Base-by-base conservation (phyloP, 1,140 invertebrate species). In the Pectinophora gossypiella region DNA sequence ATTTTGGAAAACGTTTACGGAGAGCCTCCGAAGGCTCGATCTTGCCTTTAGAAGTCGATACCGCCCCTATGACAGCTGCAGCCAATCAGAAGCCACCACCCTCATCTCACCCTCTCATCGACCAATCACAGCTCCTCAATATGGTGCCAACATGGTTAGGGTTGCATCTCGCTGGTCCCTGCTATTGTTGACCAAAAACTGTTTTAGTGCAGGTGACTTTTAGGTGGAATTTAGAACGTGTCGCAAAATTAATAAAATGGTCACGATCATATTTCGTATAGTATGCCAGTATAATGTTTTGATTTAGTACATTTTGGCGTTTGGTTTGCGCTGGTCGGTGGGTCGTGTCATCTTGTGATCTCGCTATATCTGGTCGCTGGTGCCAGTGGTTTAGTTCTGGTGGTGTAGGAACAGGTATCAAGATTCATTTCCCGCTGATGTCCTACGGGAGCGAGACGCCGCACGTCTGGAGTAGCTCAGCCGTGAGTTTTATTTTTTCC, bases 391-490 rank as follows among this genome's bases (percentile, higher is more conserved):
- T n/a, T 19, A 32, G 42, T 55, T 48, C 19, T 47, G 27, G 5
- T 12, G 27, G 75, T 70, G 77, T 69, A 57, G 66, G 59, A 10
- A 62, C 68, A 82, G 61, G 68, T 72, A 56, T 85, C 83, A 86
- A 86, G 69, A 86, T 86, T 86, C 83, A 86, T 86, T 86, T 86
- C 83, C 83, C 81, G 77, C 83, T 86, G 76, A 86, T 86, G 83
- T 86, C 83, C 48, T 86, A 83, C 83, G 76, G 83, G 54, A 85
- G 78, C 67, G 83, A 86, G 64, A 75, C 83, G 81, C 74, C 83
- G 76, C 81, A 85, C 72, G 78, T 86, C 48, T 86, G 83, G 83
- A 81, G 69, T 56, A 80, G 82, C 67, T 78, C 82, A 47, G 75
- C 76, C 60, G 83, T 86, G 65, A 42, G 74, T 68, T 22, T 22